Conservation (phyloP, 2,888 invertebrate species). For the Cremastinae sp. region DNA sequence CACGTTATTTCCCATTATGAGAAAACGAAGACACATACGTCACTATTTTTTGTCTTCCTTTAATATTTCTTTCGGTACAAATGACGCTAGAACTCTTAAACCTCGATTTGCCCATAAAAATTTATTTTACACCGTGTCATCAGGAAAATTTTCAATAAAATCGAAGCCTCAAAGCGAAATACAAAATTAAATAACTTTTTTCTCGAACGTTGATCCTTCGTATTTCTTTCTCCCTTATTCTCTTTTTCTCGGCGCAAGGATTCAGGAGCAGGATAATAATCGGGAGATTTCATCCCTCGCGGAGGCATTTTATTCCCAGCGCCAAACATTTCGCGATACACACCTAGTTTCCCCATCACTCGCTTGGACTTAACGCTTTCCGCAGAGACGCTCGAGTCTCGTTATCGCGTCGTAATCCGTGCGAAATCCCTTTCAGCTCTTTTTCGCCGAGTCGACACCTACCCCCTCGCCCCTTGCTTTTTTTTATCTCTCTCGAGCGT, state of each 20-base stretch:
- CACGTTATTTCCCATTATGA: slow-evolving; percentile 25
- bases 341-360: slow-evolving; percentile 10
- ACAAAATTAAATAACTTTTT: slow-evolving; percentile 51
- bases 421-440: slow-evolving; percentile 73
- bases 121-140: slow-evolving; percentile 17
- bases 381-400: slow-evolving; percentile 61
- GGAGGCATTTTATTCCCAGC: too few species aligned
- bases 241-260: background rate
- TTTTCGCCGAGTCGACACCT: slow-evolving; percentile 66
- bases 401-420: slow-evolving; percentile 76
- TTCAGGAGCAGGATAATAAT: slow-evolving; percentile 53
- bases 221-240: too few species aligned
- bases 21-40: slow-evolving; percentile 32
- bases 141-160: background rate
- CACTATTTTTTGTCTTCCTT: slow-evolving; percentile 41
- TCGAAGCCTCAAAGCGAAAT: slow-evolving; percentile 43
- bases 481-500: slow-evolving; percentile 4
- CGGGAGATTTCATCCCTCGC: slow-evolving; percentile 11
- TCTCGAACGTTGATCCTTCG: too few species aligned
- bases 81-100: background rate
- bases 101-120: slow-evolving; percentile 13
- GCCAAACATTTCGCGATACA: too few species aligned
- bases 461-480: slow-evolving; percentile 23
- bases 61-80: slow-evolving; percentile 25
- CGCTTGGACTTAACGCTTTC: slow-evolving; percentile 34